Evolutionary conservation across 37 sponge, comb jelly and placozoan species (phyloP).

Genomic region (Ephydatia muelleri): DNA sequence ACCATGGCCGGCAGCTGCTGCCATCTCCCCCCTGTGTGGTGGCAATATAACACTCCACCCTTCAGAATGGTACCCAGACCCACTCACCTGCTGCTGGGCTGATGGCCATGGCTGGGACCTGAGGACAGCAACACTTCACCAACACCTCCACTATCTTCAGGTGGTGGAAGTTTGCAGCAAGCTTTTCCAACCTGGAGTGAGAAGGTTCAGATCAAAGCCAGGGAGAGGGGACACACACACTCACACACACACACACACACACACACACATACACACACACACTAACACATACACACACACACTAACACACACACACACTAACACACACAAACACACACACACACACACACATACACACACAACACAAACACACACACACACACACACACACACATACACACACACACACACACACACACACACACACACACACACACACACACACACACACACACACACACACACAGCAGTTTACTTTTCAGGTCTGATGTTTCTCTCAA

Average conservation of each 20-base stretch:
- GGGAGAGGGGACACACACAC: no score
- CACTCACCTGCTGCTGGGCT: no score
- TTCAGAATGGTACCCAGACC: no score
- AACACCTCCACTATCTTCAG: constrained; percentile 72
- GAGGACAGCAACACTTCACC: constrained; percentile 82
- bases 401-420: background rate
- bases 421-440: no score
- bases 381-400: background rate
- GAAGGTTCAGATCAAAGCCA: no score
- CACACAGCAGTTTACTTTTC: constrained; percentile 2
- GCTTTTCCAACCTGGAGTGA: constrained; percentile 19
- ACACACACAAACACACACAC: no score
- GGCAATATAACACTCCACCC: no score
- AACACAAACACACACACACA: constrained; percentile 17
- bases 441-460: constrained; percentile 11
- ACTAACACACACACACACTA: background rate
- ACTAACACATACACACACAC: constrained; percentile 18
- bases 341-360: no score
- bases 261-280: no score
- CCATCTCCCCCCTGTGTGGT: no score
- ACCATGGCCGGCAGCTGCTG: no score
- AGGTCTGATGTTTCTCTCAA: constrained; percentile 70
- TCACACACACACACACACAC: no score
- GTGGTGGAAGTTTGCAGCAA: constrained; percentile 28
- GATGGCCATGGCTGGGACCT: constrained; percentile 20